A percentile compares a stretch with the other conserved stretches of the same genome.
phyloP scores from a whole-genome alignment of 2,888 invertebrate genomes.

The Synergus itoensis region DNA sequence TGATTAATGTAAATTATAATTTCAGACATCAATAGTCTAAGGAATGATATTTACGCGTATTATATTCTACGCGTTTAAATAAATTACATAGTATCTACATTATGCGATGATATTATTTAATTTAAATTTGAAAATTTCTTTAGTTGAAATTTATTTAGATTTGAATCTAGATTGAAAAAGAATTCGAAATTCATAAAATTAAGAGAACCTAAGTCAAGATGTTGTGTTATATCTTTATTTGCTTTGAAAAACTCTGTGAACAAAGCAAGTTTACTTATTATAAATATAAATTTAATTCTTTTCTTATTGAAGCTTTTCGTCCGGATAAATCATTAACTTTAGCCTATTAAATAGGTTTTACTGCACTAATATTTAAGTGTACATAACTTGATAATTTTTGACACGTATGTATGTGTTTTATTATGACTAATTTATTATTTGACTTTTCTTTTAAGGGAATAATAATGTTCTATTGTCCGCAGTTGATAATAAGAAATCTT shows the following conservation, averaged over 20 bases:
- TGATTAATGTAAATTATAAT: conserved; percentile 28
- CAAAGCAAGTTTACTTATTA: background rate
- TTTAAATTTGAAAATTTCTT: conserved; percentile 1
- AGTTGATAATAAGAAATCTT: conserved; percentile 7
- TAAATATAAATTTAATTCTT: background rate
- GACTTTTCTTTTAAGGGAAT: background rate
- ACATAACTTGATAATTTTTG: conserved; percentile 18
- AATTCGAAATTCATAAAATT: background rate
- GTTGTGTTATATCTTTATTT: background rate
- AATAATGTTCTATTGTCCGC: conserved; percentile 24
- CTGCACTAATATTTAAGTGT: conserved; percentile 26
- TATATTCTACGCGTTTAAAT: conserved; percentile 21
- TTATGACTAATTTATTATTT: conserved; percentile 32
- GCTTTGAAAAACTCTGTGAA: background rate
- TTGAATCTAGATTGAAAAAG: background rate
- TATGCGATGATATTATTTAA: conserved; percentile 22
- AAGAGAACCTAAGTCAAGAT: background rate
- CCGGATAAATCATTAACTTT: background rate
- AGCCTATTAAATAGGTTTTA: conserved; percentile 9
- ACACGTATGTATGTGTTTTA: conserved; percentile 12
- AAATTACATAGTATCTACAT: conserved; percentile 4
- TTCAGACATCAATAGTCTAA: conserved; percentile 19
- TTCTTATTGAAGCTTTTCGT: conserved; percentile 2
- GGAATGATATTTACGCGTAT: conserved; percentile 24
- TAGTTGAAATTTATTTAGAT: conserved; percentile 2